These are phyloP conservation scores for Falco rusticolus DNA, from an alignment of 2,797 vertebrate genomes.

Conservation along the genomic window DNA sequence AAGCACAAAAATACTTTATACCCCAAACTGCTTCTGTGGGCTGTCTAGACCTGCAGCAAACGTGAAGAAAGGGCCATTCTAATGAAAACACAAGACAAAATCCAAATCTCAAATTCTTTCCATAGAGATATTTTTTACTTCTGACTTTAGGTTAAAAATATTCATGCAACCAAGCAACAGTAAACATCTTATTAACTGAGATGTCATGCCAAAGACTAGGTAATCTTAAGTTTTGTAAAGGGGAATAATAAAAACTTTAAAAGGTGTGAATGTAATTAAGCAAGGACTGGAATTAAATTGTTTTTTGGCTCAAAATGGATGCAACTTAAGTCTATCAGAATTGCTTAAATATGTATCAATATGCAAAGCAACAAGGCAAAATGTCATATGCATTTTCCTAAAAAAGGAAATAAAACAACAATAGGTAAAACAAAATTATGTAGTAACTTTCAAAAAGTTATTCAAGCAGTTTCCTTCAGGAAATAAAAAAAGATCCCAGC, in stretches of 20 bases:
- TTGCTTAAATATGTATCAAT: background rate
- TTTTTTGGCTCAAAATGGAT: background rate
- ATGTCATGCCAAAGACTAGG: background rate
- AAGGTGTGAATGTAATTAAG: background rate
- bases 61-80: background rate
- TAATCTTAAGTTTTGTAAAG: background rate
- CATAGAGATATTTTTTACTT: background rate
- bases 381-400: background rate
- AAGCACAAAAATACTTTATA: background rate
- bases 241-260: background rate
- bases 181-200: background rate
- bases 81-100: background rate
- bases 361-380: background rate
- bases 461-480: background rate
- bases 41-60: background rate
- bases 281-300: background rate
- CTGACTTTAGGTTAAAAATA: background rate
- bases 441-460: background rate
- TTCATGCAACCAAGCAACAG: background rate
- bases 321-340: background rate
- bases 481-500: background rate
- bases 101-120: background rate
- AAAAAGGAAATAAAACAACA: background rate
- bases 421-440: background rate
- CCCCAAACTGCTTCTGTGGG: accelerated